Conservation (phyloP, 2,797 vertebrate species). For the Myotis vivesi region DNA sequence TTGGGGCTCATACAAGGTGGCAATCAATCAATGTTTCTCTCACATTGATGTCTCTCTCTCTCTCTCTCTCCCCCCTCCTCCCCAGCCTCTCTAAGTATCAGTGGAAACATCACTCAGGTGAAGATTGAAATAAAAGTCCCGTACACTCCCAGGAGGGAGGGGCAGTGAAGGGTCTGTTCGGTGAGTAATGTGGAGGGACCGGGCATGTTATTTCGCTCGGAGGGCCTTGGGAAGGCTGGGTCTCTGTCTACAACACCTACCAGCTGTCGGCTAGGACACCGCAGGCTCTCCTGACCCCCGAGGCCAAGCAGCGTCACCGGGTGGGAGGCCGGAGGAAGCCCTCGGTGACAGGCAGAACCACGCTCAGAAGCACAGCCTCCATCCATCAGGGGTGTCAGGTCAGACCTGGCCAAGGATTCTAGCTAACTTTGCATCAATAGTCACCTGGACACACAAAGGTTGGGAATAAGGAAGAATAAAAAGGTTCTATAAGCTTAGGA, state of each 20-base stretch:
- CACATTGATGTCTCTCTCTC: background rate
- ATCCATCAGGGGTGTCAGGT: too few species aligned
- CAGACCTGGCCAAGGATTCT: background rate
- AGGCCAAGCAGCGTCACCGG: too few species aligned
- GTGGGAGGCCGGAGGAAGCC: background rate
- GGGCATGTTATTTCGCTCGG: background rate
- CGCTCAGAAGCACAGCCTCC: background rate
- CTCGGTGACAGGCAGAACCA: background rate
- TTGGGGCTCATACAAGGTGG: background rate
- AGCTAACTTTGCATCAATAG: background rate
- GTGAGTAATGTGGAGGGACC: background rate
- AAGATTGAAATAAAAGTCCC: background rate
- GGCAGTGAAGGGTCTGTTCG: background rate
- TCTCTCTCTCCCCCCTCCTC: background rate
- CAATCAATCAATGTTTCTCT: background rate
- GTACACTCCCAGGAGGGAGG: background rate
- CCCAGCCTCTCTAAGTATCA: background rate
- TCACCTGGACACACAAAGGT: background rate
- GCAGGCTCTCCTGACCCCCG: background rate
- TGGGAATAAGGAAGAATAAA: background rate
- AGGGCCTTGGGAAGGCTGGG: background rate
- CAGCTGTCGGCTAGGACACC: background rate
- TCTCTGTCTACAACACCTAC: background rate
- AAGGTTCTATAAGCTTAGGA: background rate
- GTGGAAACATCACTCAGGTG: background rate